Base-by-base conservation (phyloP, 2,113 vertebrate genomes). In the Oncorhynchus keta region DNA sequence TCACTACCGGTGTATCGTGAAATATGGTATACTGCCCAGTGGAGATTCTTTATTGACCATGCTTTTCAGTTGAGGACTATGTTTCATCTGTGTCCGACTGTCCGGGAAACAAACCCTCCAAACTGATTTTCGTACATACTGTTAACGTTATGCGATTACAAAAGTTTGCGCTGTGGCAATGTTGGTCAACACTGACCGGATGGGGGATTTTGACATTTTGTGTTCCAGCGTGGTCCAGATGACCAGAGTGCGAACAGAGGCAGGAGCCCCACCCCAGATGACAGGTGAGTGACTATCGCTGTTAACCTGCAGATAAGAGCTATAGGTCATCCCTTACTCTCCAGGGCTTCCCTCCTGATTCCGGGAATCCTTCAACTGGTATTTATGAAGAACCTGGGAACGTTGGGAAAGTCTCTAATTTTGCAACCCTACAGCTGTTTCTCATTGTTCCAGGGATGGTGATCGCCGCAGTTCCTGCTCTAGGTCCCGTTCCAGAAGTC, bases 151-250 rank as follows among this genome's bases (percentile, higher is more conserved):
- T 45, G 39, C 39, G 39, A 45, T 45, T 45, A 45, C 39, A 45
- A 45, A 45, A 45, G 39, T 45, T 45, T 45, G 9, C 39, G 2
- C 9, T 11, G 39, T 11, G 8, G 39, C 12, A 45, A 45, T 45
- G 39, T 45, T 45, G 39, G 9, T 45, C 0, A 11, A 45, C 55
- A 57, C 4, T 57, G 55, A 57, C 16, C 39, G 2, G 39, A 45
- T 57, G 55, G 18, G 20, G 20, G 7, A 62, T n/a, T 11, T 22
- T 62, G 8, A 62, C 59, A 0, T 65, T 35, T 61, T 57, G 18
- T 61, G 3, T 83, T 83, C 39, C 79, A 88, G 87, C 78, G 51
- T 14, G 62, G 74, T 13, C 76, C 77, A 26, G 74, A 73, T 45
- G 78, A 76, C 12, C 73, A 79, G 55, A 70, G 74, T 48, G 81